Percentiles rank a stretch among this genome's conserved stretches.
phyloP scores from a whole-genome alignment of 35 echinoderm and acorn worm genomes.

The Apostichopus japonicus region DNA sequence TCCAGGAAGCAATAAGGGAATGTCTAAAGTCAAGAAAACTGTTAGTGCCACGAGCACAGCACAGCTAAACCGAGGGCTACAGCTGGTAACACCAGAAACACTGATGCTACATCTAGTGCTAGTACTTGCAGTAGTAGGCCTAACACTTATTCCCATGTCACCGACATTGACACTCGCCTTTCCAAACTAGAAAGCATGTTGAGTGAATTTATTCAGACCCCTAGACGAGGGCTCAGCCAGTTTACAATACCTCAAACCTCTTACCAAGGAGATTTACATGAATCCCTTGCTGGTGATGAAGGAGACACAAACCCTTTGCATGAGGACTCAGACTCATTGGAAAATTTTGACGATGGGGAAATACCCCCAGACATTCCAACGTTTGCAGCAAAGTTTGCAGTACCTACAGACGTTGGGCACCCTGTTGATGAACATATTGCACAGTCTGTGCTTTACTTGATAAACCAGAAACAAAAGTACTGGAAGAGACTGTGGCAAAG shows the following conservation, averaged over 20 bases:
- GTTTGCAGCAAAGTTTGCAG: conserved; percentile 16
- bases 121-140: too few relatives aligned
- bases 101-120: too few relatives aligned
- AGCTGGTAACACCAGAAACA: too few relatives aligned
- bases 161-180: background rate
- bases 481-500: too few relatives aligned
- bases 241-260: background rate
- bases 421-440: conserved; percentile 24
- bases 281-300: background rate
- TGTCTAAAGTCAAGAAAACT: too few relatives aligned
- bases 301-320: background rate
- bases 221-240: conserved; percentile 8
- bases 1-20: too few relatives aligned
- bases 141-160: background rate
- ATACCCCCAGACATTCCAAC: background rate
- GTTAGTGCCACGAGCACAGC: too few relatives aligned
- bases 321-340: background rate
- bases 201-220: conserved; percentile 13
- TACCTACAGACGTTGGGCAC: background rate
- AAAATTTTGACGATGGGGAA: background rate
- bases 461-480: too few relatives aligned
- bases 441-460: conserved; percentile 8
- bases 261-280: conserved; percentile 3
- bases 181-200: conserved; percentile 11
- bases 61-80: too few relatives aligned